Evolutionary conservation across 2,888 invertebrate genomes (phyloP).

Genomic region (Crepidodera aurea): DNA sequence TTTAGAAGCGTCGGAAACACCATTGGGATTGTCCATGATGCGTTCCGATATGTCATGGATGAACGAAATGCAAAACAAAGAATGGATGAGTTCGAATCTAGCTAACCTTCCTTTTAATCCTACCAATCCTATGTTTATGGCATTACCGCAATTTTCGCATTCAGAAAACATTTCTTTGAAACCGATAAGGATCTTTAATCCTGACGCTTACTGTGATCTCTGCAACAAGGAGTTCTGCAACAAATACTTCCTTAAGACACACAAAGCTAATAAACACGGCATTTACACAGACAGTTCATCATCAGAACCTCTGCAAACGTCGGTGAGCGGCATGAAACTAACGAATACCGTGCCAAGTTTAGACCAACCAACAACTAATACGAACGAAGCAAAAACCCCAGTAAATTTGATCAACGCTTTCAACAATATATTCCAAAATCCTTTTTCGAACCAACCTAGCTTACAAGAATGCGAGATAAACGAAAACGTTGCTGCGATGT

Average conservation of each 20-base stretch:
- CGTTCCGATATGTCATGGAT: conserved; percentile 57
- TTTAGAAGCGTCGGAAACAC: conserved; percentile 49
- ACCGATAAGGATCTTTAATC: conserved; percentile 89
- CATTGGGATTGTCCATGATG: conserved; percentile 52
- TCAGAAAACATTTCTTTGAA: conserved; percentile 58
- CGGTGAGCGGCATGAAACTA: conserved; percentile 56
- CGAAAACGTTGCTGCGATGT: conserved; percentile 47
- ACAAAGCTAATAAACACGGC: conserved; percentile 97
- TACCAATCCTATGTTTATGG: conserved; percentile 57
- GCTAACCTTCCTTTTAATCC: conserved; percentile 60
- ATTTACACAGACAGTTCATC: conserved; percentile 70
- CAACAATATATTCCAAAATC: conserved; percentile 77
- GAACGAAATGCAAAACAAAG: conserved; percentile 58
- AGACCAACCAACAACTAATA: conserved; percentile 50
- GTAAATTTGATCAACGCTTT: conserved; percentile 58
- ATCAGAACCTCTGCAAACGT: conserved; percentile 44
- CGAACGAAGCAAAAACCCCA: conserved; percentile 50
- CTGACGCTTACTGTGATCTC: conserved; percentile 95
- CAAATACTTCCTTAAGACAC: conserved; percentile 97
- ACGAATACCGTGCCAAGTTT: conserved; percentile 56
- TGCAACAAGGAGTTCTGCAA: conserved; percentile 99
- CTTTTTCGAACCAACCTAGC: conserved; percentile 71
- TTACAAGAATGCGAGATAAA: conserved; percentile 50
- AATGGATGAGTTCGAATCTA: conserved; percentile 59
- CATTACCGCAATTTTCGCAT: conserved; percentile 58